Evolutionary conservation across 2,888 invertebrate species (phyloP).

Genomic region (Metallyticus violacea): DNA sequence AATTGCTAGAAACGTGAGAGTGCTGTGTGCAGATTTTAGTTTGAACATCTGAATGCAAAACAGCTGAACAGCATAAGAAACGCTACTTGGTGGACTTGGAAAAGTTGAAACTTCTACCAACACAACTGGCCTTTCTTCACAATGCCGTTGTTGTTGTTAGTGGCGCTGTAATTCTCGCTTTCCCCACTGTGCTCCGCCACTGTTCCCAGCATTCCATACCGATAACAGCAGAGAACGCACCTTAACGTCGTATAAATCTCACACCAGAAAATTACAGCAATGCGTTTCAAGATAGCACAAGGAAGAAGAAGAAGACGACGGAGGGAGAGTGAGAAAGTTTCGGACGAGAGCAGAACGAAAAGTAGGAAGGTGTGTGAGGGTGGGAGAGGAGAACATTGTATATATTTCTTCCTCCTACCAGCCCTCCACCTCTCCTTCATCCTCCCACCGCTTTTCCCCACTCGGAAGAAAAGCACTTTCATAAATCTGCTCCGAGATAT

Average conservation of each 20-base stretch:
- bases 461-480: constrained; percentile 71
- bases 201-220: constrained; percentile 29
- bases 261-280: constrained; percentile 35
- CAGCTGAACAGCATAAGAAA: too few species aligned
- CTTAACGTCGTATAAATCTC: constrained; percentile 34
- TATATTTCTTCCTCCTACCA: constrained; percentile 32
- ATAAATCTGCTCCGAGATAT: constrained; percentile 87
- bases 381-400: constrained; percentile 30
- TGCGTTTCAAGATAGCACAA: constrained; percentile 34
- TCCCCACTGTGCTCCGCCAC: constrained; percentile 12
- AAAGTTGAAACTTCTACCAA: background rate
- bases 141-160: constrained; percentile 45
- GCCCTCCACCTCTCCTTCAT: constrained; percentile 35
- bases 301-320: constrained; percentile 29
- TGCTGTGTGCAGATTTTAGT: too few species aligned
- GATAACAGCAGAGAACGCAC: constrained; percentile 32
- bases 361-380: background rate
- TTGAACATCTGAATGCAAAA: too few species aligned
- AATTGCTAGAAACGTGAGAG: too few species aligned
- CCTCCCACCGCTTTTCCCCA: constrained; percentile 46
- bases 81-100: background rate
- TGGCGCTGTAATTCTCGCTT: constrained; percentile 32
- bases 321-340: constrained; percentile 36
- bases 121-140: background rate
- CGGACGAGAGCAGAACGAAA: constrained; percentile 30